Percentiles rank a stretch among this genome's conserved stretches.
These are phyloP conservation scores for Phaedon cochleariae DNA, from an alignment of 2,888 invertebrate species.

Conservation along the genomic window DNA sequence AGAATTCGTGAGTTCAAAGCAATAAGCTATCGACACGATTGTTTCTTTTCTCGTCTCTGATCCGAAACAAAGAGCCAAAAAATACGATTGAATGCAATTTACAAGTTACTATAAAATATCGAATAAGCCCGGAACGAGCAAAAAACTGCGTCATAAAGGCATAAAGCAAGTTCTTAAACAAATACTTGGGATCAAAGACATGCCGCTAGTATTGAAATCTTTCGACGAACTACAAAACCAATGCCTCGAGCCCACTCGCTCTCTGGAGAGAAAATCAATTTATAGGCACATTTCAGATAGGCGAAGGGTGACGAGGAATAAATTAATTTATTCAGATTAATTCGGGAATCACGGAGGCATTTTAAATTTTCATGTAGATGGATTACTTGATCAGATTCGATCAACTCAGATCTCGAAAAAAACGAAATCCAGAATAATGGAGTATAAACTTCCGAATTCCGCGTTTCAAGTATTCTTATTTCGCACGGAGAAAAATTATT, in stretches of 20 bases:
- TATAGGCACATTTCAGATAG: background rate
- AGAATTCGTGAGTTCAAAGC: background rate
- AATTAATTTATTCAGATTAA: background rate
- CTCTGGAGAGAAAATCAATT: constrained; percentile 7
- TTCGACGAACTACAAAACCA: constrained; percentile 19
- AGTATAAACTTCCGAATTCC: too few relatives aligned
- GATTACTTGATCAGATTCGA: too few relatives aligned
- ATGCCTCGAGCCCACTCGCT: background rate
- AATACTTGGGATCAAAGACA: constrained; percentile 37
- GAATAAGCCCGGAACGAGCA: constrained; percentile 28
- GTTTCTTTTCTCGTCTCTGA: constrained; percentile 15
- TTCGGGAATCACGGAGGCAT: background rate
- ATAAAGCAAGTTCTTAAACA: constrained; percentile 38
- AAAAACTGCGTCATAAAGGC: constrained; percentile 33
- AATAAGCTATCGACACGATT: background rate
- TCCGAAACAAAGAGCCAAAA: constrained; percentile 22
- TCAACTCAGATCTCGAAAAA: too few relatives aligned
- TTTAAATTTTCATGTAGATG: too few relatives aligned
- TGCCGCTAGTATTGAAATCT: constrained; percentile 28
- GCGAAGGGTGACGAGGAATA: background rate
- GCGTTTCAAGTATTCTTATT: too few relatives aligned
- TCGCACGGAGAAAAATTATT: too few relatives aligned
- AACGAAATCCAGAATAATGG: too few relatives aligned
- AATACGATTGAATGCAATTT: constrained; percentile 19
- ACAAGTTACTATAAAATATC: constrained; percentile 27